phyloP scores from a whole-genome alignment of 2,888 invertebrate species.

The Plebejus melissa region DNA sequence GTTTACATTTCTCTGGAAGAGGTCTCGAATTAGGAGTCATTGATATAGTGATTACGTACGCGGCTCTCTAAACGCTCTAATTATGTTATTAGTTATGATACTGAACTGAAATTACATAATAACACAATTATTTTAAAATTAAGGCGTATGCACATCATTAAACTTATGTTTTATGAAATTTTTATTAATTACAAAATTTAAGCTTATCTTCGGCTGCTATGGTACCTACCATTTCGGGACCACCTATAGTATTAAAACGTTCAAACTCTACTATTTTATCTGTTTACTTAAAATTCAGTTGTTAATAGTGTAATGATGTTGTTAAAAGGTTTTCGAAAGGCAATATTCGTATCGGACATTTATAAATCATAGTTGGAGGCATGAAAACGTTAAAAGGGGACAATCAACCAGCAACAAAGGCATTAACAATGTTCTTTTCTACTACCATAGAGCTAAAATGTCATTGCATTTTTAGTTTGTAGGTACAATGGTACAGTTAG shows the following conservation, averaged over 20 bases:
- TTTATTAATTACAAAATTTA: conserved; percentile 1
- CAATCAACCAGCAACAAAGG: conserved; percentile 14
- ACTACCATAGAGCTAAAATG: not conserved
- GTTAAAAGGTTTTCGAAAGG: conserved; percentile 6
- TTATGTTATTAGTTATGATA: conserved; percentile 12
- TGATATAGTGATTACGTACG: conserved; percentile 6
- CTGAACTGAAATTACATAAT: conserved; percentile 4
- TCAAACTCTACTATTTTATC: not conserved
- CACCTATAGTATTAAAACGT: not conserved
- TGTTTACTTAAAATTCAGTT: not conserved
- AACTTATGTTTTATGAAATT: not conserved
- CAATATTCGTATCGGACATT: not conserved
- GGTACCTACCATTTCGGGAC: not conserved
- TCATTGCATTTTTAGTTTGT: conserved; percentile 17
- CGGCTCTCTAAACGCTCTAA: conserved; percentile 7
- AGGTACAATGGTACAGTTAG: not conserved
- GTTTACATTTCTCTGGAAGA: conserved; percentile 24
- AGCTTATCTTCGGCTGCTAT: not conserved
- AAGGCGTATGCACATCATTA: conserved; percentile 6
- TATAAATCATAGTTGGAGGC: conserved; percentile 6
- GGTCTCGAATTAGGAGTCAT: conserved; percentile 13
- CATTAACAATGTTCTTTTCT: not conserved
- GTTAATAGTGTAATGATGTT: conserved; percentile 2
- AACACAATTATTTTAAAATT: conserved; percentile 12
- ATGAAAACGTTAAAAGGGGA: not conserved